phyloP scores from a whole-genome alignment of 2,888 invertebrate genomes.

The Tanypteryx hageni region DNA sequence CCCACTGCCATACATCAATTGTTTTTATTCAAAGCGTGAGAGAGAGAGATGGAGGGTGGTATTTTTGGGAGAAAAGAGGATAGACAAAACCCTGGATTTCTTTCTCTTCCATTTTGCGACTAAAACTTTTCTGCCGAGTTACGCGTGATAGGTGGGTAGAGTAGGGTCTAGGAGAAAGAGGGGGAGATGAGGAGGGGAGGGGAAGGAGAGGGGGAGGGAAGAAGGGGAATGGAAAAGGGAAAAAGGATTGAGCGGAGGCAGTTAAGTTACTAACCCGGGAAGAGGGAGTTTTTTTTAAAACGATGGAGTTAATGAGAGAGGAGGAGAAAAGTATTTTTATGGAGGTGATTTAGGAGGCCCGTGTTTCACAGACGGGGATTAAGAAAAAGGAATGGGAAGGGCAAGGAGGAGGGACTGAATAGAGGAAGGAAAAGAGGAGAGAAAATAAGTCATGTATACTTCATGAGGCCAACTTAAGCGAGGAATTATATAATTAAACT shows the following conservation, averaged over 20 bases:
- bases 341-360: background rate
- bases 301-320: too few relatives aligned
- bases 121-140: background rate
- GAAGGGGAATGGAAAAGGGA: too few relatives aligned
- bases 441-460: background rate
- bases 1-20: background rate
- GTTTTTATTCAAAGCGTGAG: background rate
- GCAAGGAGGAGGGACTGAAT: background rate
- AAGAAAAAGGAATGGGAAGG: background rate
- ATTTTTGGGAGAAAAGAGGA: background rate
- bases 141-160: too few relatives aligned
- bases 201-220: too few relatives aligned
- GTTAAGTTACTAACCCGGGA: too few relatives aligned
- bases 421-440: background rate
- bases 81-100: background rate
- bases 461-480: background rate
- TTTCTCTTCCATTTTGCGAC: background rate
- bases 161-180: too few relatives aligned
- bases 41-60: background rate
- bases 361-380: background rate
- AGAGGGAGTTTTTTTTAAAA: too few relatives aligned
- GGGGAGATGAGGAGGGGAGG: too few relatives aligned
- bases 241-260: too few relatives aligned
- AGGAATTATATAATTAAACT: background rate
- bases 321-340: background rate